phyloP scores from a whole-genome alignment of 2,113 vertebrate species.

The Eonycteris spelaea region DNA sequence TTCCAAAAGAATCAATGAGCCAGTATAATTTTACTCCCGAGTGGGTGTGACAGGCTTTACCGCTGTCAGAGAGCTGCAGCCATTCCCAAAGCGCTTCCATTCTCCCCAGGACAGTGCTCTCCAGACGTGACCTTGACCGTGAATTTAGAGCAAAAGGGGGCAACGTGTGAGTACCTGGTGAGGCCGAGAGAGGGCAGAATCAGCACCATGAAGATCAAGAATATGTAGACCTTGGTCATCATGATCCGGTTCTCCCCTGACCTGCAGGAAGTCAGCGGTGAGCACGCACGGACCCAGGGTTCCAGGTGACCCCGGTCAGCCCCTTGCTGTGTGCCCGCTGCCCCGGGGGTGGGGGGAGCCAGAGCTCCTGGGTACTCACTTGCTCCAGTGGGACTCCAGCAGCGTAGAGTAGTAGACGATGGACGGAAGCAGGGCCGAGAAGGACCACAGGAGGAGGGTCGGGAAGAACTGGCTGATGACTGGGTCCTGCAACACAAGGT shows the following conservation, averaged over 20 bases:
- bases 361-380: constrained; percentile 77
- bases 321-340: not conserved
- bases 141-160: not conserved
- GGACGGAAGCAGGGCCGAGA: constrained; percentile 93
- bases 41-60: not conserved
- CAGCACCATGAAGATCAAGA: constrained; percentile 97
- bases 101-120: not conserved
- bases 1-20: not conserved
- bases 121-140: not conserved
- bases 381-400: constrained; percentile 95
- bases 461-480: constrained; percentile 97
- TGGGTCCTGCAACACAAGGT: constrained; percentile 83
- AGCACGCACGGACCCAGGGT: not conserved
- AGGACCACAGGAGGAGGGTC: constrained; percentile 94
- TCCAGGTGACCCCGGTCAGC: not conserved
- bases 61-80: too few species aligned
- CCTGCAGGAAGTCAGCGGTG: constrained; percentile 68
- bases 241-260: constrained; percentile 94
- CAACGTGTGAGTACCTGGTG: constrained; percentile 88
- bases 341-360: fast-evolving
- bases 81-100: not conserved
- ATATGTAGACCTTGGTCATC: constrained; percentile 97
- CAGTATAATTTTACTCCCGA: fast-evolving
- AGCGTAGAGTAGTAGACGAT: constrained; percentile 96
- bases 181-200: constrained; percentile 97